Base-by-base conservation (phyloP, 2,797 vertebrate genomes). In the Cossypha dichroa region DNA sequence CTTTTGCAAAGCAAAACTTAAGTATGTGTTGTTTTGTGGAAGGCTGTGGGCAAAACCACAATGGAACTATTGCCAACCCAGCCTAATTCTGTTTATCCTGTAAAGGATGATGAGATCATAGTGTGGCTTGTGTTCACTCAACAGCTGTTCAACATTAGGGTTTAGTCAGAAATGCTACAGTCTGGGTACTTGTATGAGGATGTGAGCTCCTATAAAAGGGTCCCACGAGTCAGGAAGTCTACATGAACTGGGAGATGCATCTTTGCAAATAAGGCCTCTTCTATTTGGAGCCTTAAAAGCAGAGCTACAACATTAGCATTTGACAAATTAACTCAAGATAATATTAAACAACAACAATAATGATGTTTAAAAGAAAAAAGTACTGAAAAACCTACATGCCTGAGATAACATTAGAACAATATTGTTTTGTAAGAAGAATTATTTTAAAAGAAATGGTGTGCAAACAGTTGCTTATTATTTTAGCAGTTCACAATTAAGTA, bases 61-160 rank as follows among this genome's bases (percentile, higher is more conserved):
- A 41, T 4, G 56, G 49, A 90, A 54, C 46, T 85, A 51, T 38
- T 88, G 79, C 93, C 90, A 97, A 21, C 49, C 64, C 63, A 83
- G 64, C 56, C 75, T 67, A 56, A 51, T 59, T 95, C 75, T 97
- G 96, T 94, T 96, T 97, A 90, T 90, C 64, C 93, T 80, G 72
- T 83, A 74, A 91, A 77, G 68, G 64, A 26, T 88, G 94, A 91
- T 97, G 96, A 97, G 95, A 94, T 96, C 94, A 96, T 94, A 60
- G 68, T 51, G 78, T 83, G 93, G 82, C 31, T 1, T 82, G 78
- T 85, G 84, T 82, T 85, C 16, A 13, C 78, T 79, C 68, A 54
- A 67, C 96, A 96, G 96, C 95, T 96, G 94, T 91, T 97, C 90
- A 90, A 18, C 90, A 95, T 96, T 85, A 94, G 75, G 49, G 41